Conservation (phyloP, 2,113 vertebrate species). For the Erythrolamprus reginae region DNA sequence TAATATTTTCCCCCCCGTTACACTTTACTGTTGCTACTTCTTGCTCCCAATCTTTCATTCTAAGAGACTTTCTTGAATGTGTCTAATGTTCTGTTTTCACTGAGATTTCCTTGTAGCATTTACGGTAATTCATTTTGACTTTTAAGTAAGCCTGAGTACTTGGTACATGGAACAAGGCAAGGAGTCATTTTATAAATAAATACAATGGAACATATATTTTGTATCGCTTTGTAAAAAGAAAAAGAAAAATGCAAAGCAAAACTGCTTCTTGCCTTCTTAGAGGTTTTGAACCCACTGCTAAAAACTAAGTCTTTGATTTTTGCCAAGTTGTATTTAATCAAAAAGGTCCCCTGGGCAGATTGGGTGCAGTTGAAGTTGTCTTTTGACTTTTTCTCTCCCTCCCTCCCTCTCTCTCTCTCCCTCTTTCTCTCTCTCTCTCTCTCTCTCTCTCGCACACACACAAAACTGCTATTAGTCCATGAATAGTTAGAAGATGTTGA, state of each 20-base stretch:
- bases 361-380: neutral
- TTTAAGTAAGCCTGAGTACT: neutral
- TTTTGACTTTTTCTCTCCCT: neutral
- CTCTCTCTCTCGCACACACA: too few relatives aligned
- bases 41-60: neutral
- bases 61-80: neutral
- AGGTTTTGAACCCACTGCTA: neutral
- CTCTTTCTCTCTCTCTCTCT: too few relatives aligned
- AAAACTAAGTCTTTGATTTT: neutral
- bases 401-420: too few relatives aligned
- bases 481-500: neutral
- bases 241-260: neutral
- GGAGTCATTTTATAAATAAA: neutral
- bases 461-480: neutral
- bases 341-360: neutral
- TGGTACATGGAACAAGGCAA: neutral
- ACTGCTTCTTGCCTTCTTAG: neutral
- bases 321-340: neutral
- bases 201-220: neutral
- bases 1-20: neutral
- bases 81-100: neutral
- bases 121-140: neutral
- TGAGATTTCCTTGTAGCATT: neutral
- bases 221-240: neutral
- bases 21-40: neutral